phyloP scores from a whole-genome alignment of 2,113 vertebrate species.

The Oophaga pumilio region DNA sequence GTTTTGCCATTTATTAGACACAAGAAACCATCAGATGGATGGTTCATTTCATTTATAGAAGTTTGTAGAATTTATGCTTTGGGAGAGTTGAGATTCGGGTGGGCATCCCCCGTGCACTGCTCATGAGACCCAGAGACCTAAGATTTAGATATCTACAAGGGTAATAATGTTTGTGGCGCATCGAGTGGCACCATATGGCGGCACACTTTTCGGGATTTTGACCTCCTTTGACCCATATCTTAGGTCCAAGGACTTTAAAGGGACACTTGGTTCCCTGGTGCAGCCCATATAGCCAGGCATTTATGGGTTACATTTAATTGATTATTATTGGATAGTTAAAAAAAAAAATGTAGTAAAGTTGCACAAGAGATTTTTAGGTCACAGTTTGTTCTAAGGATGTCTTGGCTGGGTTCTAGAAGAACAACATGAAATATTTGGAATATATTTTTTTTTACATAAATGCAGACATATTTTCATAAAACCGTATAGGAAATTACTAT shows the following conservation, averaged over 20 bases:
- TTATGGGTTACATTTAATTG: background rate
- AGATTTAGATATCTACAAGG: no score
- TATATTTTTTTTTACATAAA: constrained; percentile 68
- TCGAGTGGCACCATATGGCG: background rate
- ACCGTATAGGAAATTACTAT: constrained; percentile 79
- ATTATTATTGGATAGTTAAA: background rate
- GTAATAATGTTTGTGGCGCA: no score
- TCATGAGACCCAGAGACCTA: no score
- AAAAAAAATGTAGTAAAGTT: background rate
- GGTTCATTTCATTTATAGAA: no score
- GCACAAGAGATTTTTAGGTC: constrained; percentile 50
- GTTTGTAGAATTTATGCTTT: no score
- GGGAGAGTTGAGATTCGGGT: no score
- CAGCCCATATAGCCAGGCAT: background rate
- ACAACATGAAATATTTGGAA: constrained; percentile 69
- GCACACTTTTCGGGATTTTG: background rate
- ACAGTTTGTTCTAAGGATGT: constrained; percentile 29
- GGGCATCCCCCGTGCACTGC: no score
- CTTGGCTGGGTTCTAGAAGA: constrained; percentile 40
- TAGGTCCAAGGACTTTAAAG: no score
- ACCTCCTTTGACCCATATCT: no score
- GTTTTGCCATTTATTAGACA: no score
- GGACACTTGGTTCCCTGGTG: background rate
- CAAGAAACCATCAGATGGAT: no score
- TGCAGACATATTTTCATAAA: constrained; percentile 70